These are phyloP conservation scores for Dreissena rostriformis DNA, from an alignment of 1,140 invertebrate species.

Conservation along the genomic window DNA sequence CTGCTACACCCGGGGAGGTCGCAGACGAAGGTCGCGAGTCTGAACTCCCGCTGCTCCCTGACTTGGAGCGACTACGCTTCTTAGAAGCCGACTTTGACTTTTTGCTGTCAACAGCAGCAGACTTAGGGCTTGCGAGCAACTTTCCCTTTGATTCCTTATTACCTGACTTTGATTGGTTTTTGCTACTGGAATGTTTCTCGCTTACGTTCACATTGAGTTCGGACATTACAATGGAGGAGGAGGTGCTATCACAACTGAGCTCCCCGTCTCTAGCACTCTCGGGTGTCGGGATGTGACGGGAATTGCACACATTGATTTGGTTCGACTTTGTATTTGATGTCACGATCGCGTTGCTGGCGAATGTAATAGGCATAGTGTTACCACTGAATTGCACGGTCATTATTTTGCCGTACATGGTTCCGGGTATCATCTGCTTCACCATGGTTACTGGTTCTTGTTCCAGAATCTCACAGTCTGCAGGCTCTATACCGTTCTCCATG, in stretches of 20 bases:
- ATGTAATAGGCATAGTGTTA: conserved; percentile 47
- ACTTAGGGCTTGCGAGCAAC: conserved; percentile 45
- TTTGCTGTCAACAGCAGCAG: conserved; percentile 31
- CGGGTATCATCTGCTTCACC: conserved; percentile 55
- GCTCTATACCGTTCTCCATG: conserved; percentile 43
- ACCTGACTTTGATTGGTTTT: conserved; percentile 51
- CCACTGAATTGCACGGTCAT: conserved; percentile 49
- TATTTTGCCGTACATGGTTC: conserved; percentile 49
- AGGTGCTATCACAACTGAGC: conserved; percentile 74
- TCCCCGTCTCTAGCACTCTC: conserved; percentile 70
- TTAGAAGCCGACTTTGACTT: conserved; percentile 62
- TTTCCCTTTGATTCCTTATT: conserved; percentile 42
- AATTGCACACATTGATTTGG: conserved; percentile 58
- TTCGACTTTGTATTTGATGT: conserved; percentile 43
- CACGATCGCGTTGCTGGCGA: conserved; percentile 44
- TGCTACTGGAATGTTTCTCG: conserved; percentile 71
- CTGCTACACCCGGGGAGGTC: conserved; percentile 27
- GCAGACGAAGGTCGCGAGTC: conserved; percentile 60
- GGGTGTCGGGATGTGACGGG: conserved; percentile 68
- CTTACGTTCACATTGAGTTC: conserved; percentile 35
- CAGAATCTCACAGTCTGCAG: conserved; percentile 45
- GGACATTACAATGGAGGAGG: conserved; percentile 68
- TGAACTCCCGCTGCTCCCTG: conserved; percentile 61
- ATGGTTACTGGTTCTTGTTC: conserved; percentile 50
- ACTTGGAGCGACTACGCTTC: conserved; percentile 67